Percentiles rank a stretch among this genome's conserved stretches.
These are phyloP conservation scores for Xestoiulus laeticollis DNA, from an alignment of 2,888 invertebrate genomes.

Conservation along the genomic window DNA sequence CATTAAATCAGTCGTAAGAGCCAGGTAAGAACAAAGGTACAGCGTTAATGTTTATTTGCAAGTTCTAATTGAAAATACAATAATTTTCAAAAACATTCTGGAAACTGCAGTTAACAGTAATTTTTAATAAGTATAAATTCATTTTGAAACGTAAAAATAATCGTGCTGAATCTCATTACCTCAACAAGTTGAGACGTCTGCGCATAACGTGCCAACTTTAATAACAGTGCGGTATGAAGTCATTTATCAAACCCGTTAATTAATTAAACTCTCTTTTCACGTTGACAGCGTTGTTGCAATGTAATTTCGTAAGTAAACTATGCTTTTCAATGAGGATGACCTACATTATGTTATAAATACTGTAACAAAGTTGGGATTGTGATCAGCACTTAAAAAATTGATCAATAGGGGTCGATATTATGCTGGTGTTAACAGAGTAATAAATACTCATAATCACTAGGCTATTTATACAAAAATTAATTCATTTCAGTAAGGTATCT, in stretches of 20 bases:
- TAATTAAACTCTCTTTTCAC: neutral
- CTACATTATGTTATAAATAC: constrained; percentile 1
- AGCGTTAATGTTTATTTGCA: no score
- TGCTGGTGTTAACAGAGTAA: no score
- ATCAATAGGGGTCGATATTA: neutral
- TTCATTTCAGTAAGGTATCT: no score
- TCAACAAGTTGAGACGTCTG: neutral
- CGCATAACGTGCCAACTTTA: neutral
- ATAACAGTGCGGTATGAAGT: neutral
- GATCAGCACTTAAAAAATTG: neutral
- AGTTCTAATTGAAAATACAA: no score
- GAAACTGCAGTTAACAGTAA: no score
- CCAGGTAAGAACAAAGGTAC: no score
- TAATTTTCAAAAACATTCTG: no score
- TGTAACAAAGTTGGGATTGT: neutral
- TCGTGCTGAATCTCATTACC: neutral
- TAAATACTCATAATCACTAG: no score
- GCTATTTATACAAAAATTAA: no score
- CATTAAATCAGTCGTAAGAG: no score
- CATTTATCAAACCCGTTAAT: neutral
- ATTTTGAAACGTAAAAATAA: neutral
- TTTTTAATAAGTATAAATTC: no score
- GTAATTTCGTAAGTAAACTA: neutral
- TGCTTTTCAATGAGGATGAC: neutral
- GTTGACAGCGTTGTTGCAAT: neutral